A percentile compares a stretch with the other conserved stretches of the same genome.
Conservation (phyloP, 2,113 vertebrate species). For the Cyphotilapia sp. region DNA sequence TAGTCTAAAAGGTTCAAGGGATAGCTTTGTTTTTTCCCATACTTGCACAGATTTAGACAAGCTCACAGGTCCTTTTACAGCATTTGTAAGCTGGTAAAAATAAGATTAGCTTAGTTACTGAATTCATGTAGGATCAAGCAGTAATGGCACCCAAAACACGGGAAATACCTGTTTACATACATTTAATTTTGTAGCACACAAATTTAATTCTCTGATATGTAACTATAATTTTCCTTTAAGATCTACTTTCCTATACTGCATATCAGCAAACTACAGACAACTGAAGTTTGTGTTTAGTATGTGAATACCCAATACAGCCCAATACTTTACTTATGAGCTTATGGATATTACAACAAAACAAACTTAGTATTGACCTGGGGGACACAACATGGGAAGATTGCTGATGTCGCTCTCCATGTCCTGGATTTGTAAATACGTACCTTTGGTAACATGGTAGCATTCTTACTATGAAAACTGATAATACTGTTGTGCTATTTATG, state of each 20-base stretch:
- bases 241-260: not conserved
- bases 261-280: not conserved
- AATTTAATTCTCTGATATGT: not conserved
- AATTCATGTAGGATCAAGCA: not conserved
- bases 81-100: not conserved
- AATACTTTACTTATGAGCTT: not conserved
- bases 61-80: not conserved
- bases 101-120: not conserved
- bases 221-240: not conserved
- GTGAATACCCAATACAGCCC: not conserved
- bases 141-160: not conserved
- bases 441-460: not conserved
- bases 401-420: not conserved
- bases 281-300: not conserved
- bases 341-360: not conserved
- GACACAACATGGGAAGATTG: not conserved
- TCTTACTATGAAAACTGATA: not conserved
- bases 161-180: not conserved
- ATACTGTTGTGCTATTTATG: not conserved
- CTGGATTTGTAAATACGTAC: not conserved
- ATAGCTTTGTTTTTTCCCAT: not conserved
- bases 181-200: not conserved
- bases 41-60: not conserved
- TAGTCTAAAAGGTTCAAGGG: constrained; percentile 3
- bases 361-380: not conserved